These are phyloP conservation scores for Coregonus clupeaformis DNA, from an alignment of 2,113 vertebrate genomes.

Conservation along the genomic window DNA sequence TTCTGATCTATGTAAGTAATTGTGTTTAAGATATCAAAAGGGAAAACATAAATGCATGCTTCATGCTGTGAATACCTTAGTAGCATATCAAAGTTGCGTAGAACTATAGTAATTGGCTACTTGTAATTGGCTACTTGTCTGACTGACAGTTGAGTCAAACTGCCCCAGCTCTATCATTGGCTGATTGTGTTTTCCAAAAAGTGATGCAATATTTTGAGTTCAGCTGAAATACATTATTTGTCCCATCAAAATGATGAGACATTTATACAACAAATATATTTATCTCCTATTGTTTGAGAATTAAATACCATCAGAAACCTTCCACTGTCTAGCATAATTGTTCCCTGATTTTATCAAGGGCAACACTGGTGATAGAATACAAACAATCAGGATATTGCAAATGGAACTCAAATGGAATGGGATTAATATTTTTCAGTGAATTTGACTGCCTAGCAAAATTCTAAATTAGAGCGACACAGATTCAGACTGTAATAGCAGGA, in stretches of 20 bases:
- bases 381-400: slow-evolving; percentile 15
- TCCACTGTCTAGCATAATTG: neutral
- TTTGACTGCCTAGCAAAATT: slow-evolving; percentile 9
- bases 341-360: slow-evolving; percentile 6
- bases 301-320: no score
- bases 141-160: neutral
- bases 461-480: neutral
- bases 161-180: neutral
- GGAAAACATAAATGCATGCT: neutral
- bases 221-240: neutral
- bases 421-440: slow-evolving; percentile 9
- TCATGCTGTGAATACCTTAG: neutral
- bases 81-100: neutral
- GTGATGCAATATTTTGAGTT: neutral
- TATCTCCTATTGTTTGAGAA: neutral
- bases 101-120: no score
- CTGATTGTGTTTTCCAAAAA: neutral
- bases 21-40: neutral
- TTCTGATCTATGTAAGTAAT: no score
- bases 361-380: slow-evolving; percentile 8
- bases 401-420: slow-evolving; percentile 23
- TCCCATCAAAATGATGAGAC: neutral
- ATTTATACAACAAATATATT: neutral
- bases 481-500: no score
- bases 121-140: neutral